phyloP scores from a whole-genome alignment of 2,113 vertebrate species.

The Alces alces region DNA sequence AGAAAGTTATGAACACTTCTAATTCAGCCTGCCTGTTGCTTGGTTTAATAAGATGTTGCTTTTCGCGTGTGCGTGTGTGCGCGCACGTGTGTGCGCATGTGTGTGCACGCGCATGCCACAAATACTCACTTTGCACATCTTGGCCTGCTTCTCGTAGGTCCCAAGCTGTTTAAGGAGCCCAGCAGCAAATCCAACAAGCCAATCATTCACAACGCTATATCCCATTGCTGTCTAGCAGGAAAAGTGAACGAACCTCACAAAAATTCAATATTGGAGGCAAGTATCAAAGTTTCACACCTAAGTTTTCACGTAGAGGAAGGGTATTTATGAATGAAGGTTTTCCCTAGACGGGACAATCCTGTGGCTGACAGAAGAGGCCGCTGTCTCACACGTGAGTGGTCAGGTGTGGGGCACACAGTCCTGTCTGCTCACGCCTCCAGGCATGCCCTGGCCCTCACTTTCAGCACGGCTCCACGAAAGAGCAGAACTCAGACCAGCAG shows the following conservation, averaged over 20 bases:
- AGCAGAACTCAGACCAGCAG: not conserved
- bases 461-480: not conserved
- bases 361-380: rapidly evolving
- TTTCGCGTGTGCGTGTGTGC: too few species aligned
- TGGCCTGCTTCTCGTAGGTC: conserved; percentile 79
- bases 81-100: too few species aligned
- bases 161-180: conserved; percentile 95
- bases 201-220: conserved; percentile 95
- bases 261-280: conserved; percentile 92
- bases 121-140: not conserved
- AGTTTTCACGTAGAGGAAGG: rapidly evolving
- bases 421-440: not conserved
- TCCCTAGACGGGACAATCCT: rapidly evolving
- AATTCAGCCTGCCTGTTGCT: rapidly evolving
- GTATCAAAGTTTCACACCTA: not conserved
- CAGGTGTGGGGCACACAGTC: not conserved
- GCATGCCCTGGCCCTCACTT: not conserved
- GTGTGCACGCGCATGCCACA: rapidly evolving
- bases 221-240: conserved; percentile 96
- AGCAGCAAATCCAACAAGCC: conserved; percentile 97
- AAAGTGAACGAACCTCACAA: conserved; percentile 95
- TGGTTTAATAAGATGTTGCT: not conserved
- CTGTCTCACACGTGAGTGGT: rapidly evolving
- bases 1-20: rapidly evolving
- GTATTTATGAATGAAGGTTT: rapidly evolving